These are phyloP conservation scores for Fratercula arctica DNA, from an alignment of 2,797 vertebrate species.

Conservation along the genomic window DNA sequence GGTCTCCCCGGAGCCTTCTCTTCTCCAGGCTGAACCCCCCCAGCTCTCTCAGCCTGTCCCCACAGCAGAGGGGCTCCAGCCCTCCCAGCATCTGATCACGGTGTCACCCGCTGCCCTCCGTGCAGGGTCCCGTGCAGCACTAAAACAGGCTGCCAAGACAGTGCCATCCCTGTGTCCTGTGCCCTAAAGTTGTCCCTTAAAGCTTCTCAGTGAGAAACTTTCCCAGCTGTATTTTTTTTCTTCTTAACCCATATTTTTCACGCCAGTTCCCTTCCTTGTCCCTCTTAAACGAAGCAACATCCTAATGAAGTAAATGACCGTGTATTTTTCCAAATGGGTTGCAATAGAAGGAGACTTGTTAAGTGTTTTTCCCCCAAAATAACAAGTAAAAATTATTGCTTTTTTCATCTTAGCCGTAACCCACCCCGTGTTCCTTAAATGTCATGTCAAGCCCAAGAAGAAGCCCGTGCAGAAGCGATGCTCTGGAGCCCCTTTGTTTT, in stretches of 20 bases:
- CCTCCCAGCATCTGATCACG: too few relatives aligned
- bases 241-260: background rate
- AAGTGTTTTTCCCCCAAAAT: fast-evolving
- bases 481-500: background rate
- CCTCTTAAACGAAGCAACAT: background rate
- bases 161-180: background rate
- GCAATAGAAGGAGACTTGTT: background rate
- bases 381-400: background rate
- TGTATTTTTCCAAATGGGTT: background rate
- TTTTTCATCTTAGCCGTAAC: background rate
- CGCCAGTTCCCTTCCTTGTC: background rate
- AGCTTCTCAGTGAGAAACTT: background rate
- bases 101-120: background rate
- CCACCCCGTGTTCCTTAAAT: background rate
- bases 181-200: background rate
- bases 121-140: background rate
- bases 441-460: fast-evolving
- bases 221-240: background rate
- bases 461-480: background rate
- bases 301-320: fast-evolving
- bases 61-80: too few relatives aligned
- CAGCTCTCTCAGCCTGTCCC: too few relatives aligned
- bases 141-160: fast-evolving
- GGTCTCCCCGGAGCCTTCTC: too few relatives aligned
- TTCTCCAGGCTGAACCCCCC: too few relatives aligned